Evolutionary conservation across 1,140 invertebrate genomes (phyloP), one percentile per base, ranked within the genome.

Genomic region (Harpegnathos saltator): DNA sequence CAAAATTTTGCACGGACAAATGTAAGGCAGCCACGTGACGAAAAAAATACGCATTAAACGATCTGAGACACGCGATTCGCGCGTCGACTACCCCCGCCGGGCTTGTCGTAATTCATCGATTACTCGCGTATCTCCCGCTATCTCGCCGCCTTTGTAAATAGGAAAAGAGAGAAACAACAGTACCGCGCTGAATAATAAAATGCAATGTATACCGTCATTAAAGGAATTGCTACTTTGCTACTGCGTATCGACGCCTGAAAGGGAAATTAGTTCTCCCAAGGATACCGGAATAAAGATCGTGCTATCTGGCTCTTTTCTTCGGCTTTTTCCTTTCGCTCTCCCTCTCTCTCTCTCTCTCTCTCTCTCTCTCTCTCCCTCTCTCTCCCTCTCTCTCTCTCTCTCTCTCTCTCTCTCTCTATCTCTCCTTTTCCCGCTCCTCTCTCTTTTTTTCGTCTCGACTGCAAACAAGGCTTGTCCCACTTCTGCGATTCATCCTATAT

Each of bases 51-150:
- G 48, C 62, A 54, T 38, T 54, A 77, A 66, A 77, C 48, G 74
- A 66, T 54, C n/a, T 17, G 29, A 77, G 19, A 68, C 74, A 77
- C 62, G 74, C 61, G 61, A 77, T 77, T 75, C 3, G 73, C 54
- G 29, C 61, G 73, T 77, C 62, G 72, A 12, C 15, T 62, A 33
- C 54, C 61, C 62, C 72, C 38, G 38, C 22, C 22, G 19, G 22
- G 17, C 38, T 77, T 54, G 48, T 65, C 19, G 63, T 54, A 68
- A 77, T 14, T 29, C 62, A 77, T 77, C 48, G 62, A 77, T 77
- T 77, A 66, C 62, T n/a, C 63, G 33, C 29, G 48, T 52, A 77
- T 65, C 63, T 44, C 63, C 15, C 19, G 63, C 33, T 19, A 44
- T 29, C 33, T 65, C 12, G 33, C 33, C 14, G 24, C 33, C 33